Evolutionary conservation across 2,888 invertebrate genomes (phyloP).

Genomic region (Spodoptera picta): DNA sequence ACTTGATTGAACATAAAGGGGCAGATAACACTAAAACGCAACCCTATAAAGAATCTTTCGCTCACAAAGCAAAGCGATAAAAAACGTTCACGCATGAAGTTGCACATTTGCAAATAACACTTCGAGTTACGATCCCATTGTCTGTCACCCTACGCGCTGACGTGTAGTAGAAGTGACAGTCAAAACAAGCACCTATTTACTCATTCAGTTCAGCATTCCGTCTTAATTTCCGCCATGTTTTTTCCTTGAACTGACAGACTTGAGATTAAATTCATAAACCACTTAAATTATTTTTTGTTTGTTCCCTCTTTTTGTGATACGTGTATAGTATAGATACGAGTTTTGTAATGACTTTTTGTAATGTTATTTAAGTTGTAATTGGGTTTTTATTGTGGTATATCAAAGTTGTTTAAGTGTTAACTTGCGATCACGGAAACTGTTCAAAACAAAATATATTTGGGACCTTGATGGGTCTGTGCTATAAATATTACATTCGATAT

Average conservation of each 20-base stretch:
- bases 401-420: too few relatives aligned
- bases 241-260: constrained; percentile 23
- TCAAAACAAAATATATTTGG: too few relatives aligned
- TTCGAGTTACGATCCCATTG: constrained; percentile 17
- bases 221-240: constrained; percentile 20
- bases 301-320: not conserved
- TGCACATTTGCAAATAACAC: constrained; percentile 27
- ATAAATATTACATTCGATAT: too few relatives aligned
- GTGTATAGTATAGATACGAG: too few relatives aligned
- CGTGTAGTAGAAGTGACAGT: constrained; percentile 1
- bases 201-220: constrained; percentile 8
- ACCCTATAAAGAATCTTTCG: not conserved
- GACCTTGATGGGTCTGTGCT: too few relatives aligned
- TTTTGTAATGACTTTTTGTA: too few relatives aligned
- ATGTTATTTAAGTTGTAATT: too few relatives aligned
- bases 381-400: too few relatives aligned
- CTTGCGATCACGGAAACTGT: too few relatives aligned
- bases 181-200: constrained; percentile 21
- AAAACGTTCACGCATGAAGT: constrained; percentile 21
- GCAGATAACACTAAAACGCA: not conserved
- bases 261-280: constrained; percentile 13
- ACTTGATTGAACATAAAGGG: too few relatives aligned
- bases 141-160: constrained; percentile 5
- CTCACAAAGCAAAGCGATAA: constrained; percentile 11
- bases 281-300: constrained; percentile 9